These are phyloP conservation scores for Monopterus albus DNA, from an alignment of 2,113 vertebrate genomes.

Conservation along the genomic window DNA sequence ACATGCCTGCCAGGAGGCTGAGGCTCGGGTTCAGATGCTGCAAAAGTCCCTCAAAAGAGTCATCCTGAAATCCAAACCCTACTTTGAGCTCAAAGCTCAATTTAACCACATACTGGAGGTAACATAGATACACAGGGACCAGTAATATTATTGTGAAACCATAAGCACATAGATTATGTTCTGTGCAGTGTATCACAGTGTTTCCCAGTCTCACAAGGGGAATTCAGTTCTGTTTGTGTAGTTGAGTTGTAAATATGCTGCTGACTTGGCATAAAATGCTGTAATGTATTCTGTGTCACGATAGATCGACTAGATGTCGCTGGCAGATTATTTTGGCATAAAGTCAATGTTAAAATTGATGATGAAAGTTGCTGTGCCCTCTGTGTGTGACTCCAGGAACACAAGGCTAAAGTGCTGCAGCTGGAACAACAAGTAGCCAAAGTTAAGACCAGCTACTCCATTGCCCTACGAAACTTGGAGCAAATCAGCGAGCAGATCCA, in stretches of 20 bases:
- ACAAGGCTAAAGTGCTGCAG: slow-evolving; percentile 89
- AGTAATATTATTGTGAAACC: not conserved
- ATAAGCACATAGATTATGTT: not conserved
- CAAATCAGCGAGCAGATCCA: slow-evolving; percentile 96
- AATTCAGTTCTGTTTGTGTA: not conserved
- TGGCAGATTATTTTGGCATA: slow-evolving; percentile 5
- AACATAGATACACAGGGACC: slow-evolving; percentile 14
- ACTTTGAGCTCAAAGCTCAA: slow-evolving; percentile 95
- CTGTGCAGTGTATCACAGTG: not conserved
- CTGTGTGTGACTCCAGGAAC: slow-evolving; percentile 83
- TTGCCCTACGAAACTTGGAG: slow-evolving; percentile 90
- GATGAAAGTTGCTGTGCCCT: slow-evolving; percentile 25
- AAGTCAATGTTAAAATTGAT: slow-evolving; percentile 40
- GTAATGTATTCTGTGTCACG: not conserved
- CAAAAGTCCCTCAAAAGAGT: slow-evolving; percentile 91
- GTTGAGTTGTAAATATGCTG: slow-evolving; percentile 4
- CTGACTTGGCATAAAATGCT: slow-evolving; percentile 1
- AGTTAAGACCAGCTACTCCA: slow-evolving; percentile 90
- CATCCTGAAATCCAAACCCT: slow-evolving; percentile 94
- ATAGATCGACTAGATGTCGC: slow-evolving; percentile 33
- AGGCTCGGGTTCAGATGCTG: slow-evolving; percentile 90
- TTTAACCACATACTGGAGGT: slow-evolving; percentile 95
- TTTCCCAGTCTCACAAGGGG: not conserved
- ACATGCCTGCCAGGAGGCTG: slow-evolving; percentile 90
- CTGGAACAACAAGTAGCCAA: slow-evolving; percentile 88